phyloP scores from a whole-genome alignment of 2,888 invertebrate genomes.

The Caenorhabditis uteleia region DNA sequence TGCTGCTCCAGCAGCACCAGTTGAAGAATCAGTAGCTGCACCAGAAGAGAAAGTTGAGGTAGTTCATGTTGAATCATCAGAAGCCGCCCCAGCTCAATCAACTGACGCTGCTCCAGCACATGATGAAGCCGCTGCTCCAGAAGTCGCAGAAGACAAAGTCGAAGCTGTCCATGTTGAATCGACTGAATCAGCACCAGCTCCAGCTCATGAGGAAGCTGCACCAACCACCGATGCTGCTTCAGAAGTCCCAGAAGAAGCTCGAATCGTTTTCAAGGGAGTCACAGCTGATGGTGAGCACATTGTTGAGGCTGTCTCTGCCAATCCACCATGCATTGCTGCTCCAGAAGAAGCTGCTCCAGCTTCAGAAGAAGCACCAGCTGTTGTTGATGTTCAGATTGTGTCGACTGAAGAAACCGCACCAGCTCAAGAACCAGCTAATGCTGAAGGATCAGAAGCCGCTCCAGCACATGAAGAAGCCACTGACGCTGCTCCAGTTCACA shows the following conservation, averaged over 20 bases:
- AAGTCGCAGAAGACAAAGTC: neutral
- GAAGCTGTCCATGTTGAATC: constrained; percentile 1
- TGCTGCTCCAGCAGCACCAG: constrained; percentile 1
- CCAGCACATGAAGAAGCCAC: constrained; percentile 1
- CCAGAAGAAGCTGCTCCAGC: constrained; percentile 1
- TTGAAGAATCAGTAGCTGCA: neutral
- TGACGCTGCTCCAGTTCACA: constrained; percentile 8
- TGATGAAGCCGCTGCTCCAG: neutral
- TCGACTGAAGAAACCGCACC: neutral
- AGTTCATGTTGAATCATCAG: neutral
- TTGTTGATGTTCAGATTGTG: neutral
- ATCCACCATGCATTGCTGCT: constrained; percentile 7
- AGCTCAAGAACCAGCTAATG: neutral
- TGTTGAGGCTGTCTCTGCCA: constrained; percentile 20
- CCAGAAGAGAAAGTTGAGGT: neutral
- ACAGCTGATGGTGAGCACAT: constrained; percentile 20
- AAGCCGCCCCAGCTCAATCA: neutral
- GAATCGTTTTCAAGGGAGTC: constrained; percentile 20
- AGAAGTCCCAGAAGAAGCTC: constrained; percentile 9
- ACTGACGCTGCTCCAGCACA: neutral
- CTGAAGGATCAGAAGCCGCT: neutral
- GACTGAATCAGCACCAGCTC: neutral
- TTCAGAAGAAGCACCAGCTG: neutral
- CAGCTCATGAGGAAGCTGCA: neutral
- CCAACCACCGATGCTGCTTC: neutral